Percentiles rank a stretch among this genome's conserved stretches.
phyloP scores from a whole-genome alignment of 1,140 invertebrate species.

The Odontomachus brunneus region DNA sequence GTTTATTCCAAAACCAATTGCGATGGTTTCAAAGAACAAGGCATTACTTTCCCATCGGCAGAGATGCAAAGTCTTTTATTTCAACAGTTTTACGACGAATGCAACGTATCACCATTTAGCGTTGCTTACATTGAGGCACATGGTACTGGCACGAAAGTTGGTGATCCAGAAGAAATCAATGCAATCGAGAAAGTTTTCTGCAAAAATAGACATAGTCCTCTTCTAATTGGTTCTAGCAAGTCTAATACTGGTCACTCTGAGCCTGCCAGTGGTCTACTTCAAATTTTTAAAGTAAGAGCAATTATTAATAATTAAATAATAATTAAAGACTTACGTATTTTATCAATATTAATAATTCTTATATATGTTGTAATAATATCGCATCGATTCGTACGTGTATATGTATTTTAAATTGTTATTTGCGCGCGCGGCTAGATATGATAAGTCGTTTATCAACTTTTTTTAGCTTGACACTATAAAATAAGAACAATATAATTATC shows the following conservation, averaged over 20 bases:
- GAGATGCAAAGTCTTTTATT: constrained; percentile 24
- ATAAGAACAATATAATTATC: too few species aligned
- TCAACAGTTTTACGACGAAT: constrained; percentile 38
- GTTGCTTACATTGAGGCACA: constrained; percentile 71
- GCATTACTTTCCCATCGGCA: constrained; percentile 85
- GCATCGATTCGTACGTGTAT: neutral
- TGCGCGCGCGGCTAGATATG: too few species aligned
- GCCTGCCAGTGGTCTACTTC: constrained; percentile 88
- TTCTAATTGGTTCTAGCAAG: constrained; percentile 91
- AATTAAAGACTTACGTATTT: too few species aligned
- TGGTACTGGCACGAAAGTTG: constrained; percentile 87
- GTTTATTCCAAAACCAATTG: constrained; percentile 88
- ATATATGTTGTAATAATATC: too few species aligned
- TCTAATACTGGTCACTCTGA: constrained; percentile 93
- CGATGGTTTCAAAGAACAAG: constrained; percentile 86
- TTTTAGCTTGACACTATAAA: too few species aligned
- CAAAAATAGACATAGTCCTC: constrained; percentile 87
- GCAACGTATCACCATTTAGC: constrained; percentile 9
- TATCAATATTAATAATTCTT: too few species aligned
- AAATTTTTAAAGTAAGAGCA: constrained; percentile 86
- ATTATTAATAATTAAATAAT: too few species aligned
- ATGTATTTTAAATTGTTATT: too few species aligned
- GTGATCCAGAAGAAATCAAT: constrained; percentile 93
- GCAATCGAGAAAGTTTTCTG: constrained; percentile 93
- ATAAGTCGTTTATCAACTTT: too few species aligned